Percentiles rank a stretch among this genome's conserved stretches.
phyloP scores from a whole-genome alignment of 2,113 vertebrate genomes.

The Chloroceryle aenea region DNA sequence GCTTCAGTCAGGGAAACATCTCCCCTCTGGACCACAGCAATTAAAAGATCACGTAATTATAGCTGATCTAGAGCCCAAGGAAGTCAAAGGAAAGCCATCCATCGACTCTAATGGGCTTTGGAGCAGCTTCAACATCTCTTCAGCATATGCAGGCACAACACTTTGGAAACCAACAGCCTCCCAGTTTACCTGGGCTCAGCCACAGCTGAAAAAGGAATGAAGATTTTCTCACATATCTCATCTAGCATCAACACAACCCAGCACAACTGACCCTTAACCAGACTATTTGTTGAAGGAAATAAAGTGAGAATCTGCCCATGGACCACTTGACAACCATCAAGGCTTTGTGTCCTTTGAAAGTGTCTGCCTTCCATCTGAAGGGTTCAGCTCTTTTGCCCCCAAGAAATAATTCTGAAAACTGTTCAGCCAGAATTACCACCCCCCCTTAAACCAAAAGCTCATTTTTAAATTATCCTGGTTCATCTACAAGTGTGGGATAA shows the following conservation, averaged over 20 bases:
- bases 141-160: background rate
- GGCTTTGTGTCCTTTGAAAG: background rate
- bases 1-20: background rate
- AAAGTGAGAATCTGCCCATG: background rate
- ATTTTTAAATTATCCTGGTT: background rate
- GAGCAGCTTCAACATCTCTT: conserved; percentile 12
- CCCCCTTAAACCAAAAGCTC: background rate
- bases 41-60: conserved; percentile 50
- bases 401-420: background rate
- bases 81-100: conserved; percentile 33
- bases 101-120: background rate
- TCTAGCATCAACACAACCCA: background rate
- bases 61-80: background rate
- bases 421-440: background rate
- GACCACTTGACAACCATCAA: background rate
- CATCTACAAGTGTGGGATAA: background rate
- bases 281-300: background rate
- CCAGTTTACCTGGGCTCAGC: background rate
- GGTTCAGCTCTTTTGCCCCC: background rate
- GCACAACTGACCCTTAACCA: background rate
- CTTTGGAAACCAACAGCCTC: background rate
- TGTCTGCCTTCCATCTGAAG: background rate
- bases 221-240: background rate
- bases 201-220: background rate
- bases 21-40: background rate